A percentile compares a stretch with the other conserved stretches of the same genome.
Conservation (phyloP, 1,140 invertebrate species). For the Ctenoplectra terminalis region DNA sequence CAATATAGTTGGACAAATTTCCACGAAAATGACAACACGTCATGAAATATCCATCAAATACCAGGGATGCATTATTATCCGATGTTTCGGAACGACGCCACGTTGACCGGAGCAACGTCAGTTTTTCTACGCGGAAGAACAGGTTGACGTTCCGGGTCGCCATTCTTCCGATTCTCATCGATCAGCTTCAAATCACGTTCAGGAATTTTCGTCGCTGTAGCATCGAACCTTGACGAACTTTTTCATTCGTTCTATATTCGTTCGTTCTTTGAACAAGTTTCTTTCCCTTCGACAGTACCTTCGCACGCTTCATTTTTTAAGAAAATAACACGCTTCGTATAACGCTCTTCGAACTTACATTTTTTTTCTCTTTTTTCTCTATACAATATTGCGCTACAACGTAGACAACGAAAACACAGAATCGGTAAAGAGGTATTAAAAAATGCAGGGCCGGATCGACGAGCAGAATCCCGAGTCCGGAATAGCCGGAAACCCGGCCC, state of each 20-base stretch:
- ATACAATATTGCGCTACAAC: neutral
- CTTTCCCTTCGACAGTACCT: neutral
- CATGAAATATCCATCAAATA: neutral
- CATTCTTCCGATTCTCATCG: neutral
- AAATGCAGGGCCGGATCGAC: slow-evolving; percentile 1
- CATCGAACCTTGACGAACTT: neutral
- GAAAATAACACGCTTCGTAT: too few species aligned
- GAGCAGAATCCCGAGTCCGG: slow-evolving; percentile 11
- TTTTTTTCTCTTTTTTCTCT: too few species aligned
- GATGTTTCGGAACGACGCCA: neutral
- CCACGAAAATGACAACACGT: neutral
- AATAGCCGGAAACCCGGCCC: slow-evolving; percentile 22
- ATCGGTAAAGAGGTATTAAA: neutral
- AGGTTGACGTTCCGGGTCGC: neutral
- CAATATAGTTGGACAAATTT: neutral
- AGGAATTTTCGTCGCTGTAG: neutral
- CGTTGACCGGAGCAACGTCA: too few species aligned
- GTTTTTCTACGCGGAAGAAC: neutral
- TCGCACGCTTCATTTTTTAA: too few species aligned
- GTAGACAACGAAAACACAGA: neutral
- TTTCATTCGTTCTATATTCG: neutral
- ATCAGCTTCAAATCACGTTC: neutral
- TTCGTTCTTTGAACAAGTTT: neutral
- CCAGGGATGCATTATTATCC: neutral
- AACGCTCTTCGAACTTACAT: too few species aligned